A percentile compares a stretch with the other conserved stretches of the same genome.
These are phyloP conservation scores for Stictonetta naevosa DNA, from an alignment of 2,113 vertebrate species.

Conservation along the genomic window DNA sequence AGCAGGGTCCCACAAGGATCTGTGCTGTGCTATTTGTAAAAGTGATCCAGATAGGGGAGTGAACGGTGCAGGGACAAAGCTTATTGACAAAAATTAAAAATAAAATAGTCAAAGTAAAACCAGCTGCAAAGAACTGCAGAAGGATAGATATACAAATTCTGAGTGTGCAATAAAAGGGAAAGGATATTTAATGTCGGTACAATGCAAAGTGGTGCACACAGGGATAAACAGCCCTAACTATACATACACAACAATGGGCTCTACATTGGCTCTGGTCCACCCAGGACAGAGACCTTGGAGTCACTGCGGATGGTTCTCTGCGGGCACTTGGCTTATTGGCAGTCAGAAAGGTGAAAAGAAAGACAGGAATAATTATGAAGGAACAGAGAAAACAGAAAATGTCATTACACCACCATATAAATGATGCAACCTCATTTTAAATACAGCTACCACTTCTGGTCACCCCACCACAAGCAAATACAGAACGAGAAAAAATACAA, in stretches of 20 bases:
- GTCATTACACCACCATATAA: not conserved
- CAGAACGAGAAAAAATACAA: not conserved
- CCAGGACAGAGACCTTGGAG: slow-evolving; percentile 3
- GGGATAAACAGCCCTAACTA: not conserved
- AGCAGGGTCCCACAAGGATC: not conserved
- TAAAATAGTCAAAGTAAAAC: not conserved
- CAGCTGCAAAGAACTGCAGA: not conserved
- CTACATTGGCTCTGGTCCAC: not conserved
- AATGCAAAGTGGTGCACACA: not conserved
- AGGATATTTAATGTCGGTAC: not conserved
- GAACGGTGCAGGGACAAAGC: not conserved
- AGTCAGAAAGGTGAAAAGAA: slow-evolving; percentile 20
- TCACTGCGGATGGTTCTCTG: not conserved
- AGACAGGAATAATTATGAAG: not conserved
- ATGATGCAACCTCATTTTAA: not conserved
- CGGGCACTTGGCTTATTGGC: not conserved
- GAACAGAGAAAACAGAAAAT: not conserved
- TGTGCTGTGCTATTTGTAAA: not conserved
- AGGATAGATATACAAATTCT: not conserved
- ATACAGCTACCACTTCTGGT: not conserved
- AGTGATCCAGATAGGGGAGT: not conserved
- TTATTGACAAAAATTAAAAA: not conserved
- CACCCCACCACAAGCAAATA: not conserved
- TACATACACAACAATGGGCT: not conserved
- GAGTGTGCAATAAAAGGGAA: not conserved